Evolutionary conservation across 2,113 vertebrate species (phyloP).

Genomic region (Gadus macrocephalus): DNA sequence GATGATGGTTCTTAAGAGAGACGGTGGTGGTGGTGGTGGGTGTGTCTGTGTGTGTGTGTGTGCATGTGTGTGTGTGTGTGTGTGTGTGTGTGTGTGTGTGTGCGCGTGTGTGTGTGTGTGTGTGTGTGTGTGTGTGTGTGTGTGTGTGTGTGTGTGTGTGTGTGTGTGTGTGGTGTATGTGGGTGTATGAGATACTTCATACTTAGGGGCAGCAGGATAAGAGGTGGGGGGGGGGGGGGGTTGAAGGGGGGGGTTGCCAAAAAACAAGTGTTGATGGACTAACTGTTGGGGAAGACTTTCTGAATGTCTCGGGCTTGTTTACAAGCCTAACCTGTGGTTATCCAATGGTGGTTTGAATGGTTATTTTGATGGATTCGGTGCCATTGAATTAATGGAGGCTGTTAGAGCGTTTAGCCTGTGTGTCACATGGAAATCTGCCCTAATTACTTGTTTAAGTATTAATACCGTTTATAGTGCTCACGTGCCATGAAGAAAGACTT

Average conservation of each 20-base stretch:
- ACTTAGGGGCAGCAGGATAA: conserved; percentile 22
- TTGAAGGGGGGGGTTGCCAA: conserved; percentile 19
- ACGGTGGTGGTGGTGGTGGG: background rate
- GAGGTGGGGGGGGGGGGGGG: conserved; percentile 33
- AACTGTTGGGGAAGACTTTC: conserved; percentile 37
- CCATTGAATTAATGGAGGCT: conserved; percentile 36
- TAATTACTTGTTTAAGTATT: too few species aligned
- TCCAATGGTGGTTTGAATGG: conserved; percentile 38
- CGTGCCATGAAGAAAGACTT: too few species aligned
- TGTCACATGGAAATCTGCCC: conserved; percentile 40
- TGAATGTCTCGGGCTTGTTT: conserved; percentile 49
- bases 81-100: too few species aligned
- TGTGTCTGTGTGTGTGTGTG: too few species aligned
- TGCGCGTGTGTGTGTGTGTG: too few species aligned
- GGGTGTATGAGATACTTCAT: background rate
- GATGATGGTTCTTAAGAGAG: conserved; percentile 59
- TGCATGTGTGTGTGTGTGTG: too few species aligned
- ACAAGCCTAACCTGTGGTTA: conserved; percentile 29
- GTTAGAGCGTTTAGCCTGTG: conserved; percentile 42
- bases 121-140: too few species aligned
- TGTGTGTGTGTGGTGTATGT: too few species aligned
- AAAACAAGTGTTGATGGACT: conserved; percentile 41
- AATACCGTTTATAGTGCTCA: too few species aligned
- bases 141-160: too few species aligned
- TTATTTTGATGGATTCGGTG: conserved; percentile 66